Evolutionary conservation across 2,797 vertebrate genomes (phyloP).

Genomic region (Eidolon dupreanum): DNA sequence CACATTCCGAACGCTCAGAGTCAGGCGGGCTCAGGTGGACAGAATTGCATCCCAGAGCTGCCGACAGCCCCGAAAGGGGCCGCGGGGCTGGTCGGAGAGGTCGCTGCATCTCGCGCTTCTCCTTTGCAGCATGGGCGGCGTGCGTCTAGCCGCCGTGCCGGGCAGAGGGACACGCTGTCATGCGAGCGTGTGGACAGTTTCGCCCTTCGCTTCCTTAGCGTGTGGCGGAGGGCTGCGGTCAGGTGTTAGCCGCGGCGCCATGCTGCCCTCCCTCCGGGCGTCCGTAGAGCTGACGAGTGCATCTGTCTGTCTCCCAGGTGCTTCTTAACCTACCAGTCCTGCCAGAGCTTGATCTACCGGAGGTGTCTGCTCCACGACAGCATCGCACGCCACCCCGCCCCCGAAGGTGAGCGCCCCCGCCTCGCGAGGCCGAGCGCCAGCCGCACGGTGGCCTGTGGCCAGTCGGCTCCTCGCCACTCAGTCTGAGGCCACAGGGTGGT

Average conservation of each 20-base stretch:
- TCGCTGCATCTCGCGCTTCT: neutral
- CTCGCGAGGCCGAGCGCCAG: too few species aligned
- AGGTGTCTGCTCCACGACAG: constrained; percentile 96
- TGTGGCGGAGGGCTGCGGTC: neutral
- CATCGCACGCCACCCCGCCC: constrained; percentile 92
- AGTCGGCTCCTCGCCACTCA: too few species aligned
- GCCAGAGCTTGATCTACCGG: constrained; percentile 95
- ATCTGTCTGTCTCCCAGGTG: constrained; percentile 89
- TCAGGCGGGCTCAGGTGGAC: neutral
- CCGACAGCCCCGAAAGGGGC: neutral
- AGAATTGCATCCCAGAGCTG: neutral
- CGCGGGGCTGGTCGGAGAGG: neutral
- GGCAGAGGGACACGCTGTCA: neutral
- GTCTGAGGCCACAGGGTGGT: accelerated
- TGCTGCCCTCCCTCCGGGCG: neutral
- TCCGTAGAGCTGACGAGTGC: neutral
- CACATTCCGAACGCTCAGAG: neutral
- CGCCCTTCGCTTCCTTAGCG: neutral
- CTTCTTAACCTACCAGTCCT: constrained; percentile 96
- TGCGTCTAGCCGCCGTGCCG: neutral
- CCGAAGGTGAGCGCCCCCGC: constrained; percentile 89
- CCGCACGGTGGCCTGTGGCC: too few species aligned
- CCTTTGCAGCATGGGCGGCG: too few species aligned
- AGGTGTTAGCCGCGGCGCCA: neutral
- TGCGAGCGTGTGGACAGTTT: accelerated